Percentiles rank a stretch among this genome's conserved stretches.
Conservation (phyloP, 2,113 vertebrate genomes). For the Leiothrix lutea region DNA sequence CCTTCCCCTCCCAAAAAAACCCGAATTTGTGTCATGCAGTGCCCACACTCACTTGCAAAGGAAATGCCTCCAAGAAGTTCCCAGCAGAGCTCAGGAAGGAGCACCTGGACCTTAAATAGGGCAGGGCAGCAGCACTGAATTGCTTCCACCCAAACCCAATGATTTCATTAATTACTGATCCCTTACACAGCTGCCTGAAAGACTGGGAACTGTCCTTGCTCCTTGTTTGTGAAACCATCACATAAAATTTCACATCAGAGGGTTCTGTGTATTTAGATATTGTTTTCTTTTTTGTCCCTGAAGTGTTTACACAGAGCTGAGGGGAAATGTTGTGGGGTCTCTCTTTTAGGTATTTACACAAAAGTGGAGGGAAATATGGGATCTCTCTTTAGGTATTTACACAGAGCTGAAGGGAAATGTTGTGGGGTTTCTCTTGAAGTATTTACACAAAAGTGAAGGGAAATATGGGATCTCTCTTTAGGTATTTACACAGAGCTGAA, state of each 20-base stretch:
- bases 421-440: no score
- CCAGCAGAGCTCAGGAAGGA: rapidly evolving
- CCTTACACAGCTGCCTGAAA: background rate
- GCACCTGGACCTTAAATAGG: background rate
- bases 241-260: rapidly evolving
- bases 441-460: background rate
- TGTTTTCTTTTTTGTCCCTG: background rate
- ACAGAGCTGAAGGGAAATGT: background rate
- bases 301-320: background rate
- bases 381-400: no score
- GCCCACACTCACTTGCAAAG: background rate
- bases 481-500: background rate
- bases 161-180: background rate
- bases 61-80: background rate
- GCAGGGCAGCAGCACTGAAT: background rate
- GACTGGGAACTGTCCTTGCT: rapidly evolving
- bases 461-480: no score
- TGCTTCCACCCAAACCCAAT: background rate
- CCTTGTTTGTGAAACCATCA: rapidly evolving
- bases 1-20: background rate
- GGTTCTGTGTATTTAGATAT: background rate
- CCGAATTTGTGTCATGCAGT: rapidly evolving
- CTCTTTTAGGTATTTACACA: no score
- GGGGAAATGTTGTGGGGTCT: background rate
- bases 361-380: background rate